phyloP scores from a whole-genome alignment of 1,140 invertebrate species.

The Philopotamus ludificatus region DNA sequence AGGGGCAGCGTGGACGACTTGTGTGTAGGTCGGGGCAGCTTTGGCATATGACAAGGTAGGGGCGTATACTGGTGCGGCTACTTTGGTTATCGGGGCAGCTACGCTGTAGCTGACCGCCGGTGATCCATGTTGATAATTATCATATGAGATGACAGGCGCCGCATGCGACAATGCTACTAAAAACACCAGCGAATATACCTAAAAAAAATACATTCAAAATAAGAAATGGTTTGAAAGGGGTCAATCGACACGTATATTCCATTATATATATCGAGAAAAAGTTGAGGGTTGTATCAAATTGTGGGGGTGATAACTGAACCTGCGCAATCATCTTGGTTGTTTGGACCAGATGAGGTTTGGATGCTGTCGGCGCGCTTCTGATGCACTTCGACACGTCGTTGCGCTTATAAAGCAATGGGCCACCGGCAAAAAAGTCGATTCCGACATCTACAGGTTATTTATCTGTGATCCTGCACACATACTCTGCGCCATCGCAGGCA shows the following conservation, averaged over 20 bases:
- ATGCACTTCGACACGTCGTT: background rate
- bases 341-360: conserved; percentile 3
- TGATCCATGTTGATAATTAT: conserved; percentile 6
- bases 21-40: background rate
- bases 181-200: conserved; percentile 31
- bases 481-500: background rate
- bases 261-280: too few species aligned
- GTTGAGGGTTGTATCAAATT: too few species aligned
- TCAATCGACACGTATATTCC: too few species aligned
- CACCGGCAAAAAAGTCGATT: conserved; percentile 13
- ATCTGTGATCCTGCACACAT: background rate
- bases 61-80: conserved; percentile 14
- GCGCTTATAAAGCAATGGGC: conserved; percentile 16
- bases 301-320: conserved; percentile 4
- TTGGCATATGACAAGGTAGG: background rate
- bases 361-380: conserved; percentile 13
- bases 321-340: conserved; percentile 18
- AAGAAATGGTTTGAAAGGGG: too few species aligned
- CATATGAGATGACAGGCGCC: conserved; percentile 25
- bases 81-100: conserved; percentile 28
- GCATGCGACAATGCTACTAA: conserved; percentile 22
- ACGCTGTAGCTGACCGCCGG: conserved; percentile 24
- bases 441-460: conserved; percentile 13
- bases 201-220: conserved; percentile 8
- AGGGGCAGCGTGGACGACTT: conserved; percentile 18